These are phyloP conservation scores for Bilobella aurantiaca DNA, from an alignment of 1,140 invertebrate species.

Conservation along the genomic window DNA sequence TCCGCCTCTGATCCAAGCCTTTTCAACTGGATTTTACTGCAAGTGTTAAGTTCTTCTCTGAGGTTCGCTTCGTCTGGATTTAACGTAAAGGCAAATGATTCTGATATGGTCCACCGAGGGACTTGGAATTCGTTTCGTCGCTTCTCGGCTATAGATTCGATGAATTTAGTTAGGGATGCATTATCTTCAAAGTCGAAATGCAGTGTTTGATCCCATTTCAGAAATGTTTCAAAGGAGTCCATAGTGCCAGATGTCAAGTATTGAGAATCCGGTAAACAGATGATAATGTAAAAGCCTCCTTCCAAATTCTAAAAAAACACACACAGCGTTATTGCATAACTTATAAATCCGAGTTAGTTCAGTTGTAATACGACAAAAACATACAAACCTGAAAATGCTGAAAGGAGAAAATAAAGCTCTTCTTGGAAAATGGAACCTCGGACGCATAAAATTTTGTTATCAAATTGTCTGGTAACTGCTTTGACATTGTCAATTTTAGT, in stretches of 20 bases:
- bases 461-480: neutral
- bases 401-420: neutral
- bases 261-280: neutral
- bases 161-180: no score
- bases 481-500: neutral
- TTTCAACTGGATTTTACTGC: no score
- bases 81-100: no score
- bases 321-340: no score
- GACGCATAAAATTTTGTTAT: neutral
- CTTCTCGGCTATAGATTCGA: no score
- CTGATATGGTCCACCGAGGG: no score
- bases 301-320: neutral
- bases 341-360: no score
- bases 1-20: neutral
- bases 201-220: neutral
- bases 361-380: no score
- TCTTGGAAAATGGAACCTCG: neutral
- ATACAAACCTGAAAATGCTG: neutral
- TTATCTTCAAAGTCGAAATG: neutral
- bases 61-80: no score
- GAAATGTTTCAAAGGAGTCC: neutral
- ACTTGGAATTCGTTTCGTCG: no score
- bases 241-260: no score
- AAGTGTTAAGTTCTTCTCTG: no score
- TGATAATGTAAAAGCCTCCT: neutral